Percentiles rank a stretch among this genome's conserved stretches.
Conservation (phyloP, 1,140 invertebrate species). For the Scaptomyza hsui region DNA sequence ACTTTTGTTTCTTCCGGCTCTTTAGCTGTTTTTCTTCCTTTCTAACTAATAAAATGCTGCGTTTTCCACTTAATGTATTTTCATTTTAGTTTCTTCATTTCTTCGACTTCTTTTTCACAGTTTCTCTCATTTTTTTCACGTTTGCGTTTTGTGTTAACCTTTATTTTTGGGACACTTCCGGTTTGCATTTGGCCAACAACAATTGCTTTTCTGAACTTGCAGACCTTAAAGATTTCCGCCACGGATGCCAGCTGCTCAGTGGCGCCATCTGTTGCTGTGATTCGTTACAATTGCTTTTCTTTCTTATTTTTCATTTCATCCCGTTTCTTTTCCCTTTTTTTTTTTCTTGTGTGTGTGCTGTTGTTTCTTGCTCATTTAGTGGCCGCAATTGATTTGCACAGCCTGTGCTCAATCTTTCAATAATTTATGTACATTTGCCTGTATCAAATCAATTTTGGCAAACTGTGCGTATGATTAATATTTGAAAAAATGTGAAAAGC, state of each 20-base stretch:
- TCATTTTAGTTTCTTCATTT: conserved; percentile 4
- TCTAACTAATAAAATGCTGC: not conserved
- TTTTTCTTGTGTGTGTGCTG: not conserved
- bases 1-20: conserved; percentile 14
- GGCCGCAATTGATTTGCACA: conserved; percentile 8
- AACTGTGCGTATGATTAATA: conserved; percentile 78
- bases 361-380: conserved; percentile 6
- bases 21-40: conserved; percentile 20
- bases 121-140: conserved; percentile 13
- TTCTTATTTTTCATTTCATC: conserved; percentile 7
- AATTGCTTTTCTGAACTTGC: not conserved
- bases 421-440: conserved; percentile 47
- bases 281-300: conserved; percentile 10
- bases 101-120: not conserved
- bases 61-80: conserved; percentile 13
- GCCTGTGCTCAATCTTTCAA: conserved; percentile 26
- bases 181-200: conserved; percentile 20
- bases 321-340: conserved; percentile 19
- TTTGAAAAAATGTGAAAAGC: conserved; percentile 41
- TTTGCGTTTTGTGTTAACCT: conserved; percentile 51
- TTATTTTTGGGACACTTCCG: conserved; percentile 41
- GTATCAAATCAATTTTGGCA: conserved; percentile 39
- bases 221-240: conserved; percentile 11
- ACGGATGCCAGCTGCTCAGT: conserved; percentile 13
- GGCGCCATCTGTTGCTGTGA: conserved; percentile 38